Conservation (phyloP, 2,888 invertebrate species). For the Metopia argyrocephala region DNA sequence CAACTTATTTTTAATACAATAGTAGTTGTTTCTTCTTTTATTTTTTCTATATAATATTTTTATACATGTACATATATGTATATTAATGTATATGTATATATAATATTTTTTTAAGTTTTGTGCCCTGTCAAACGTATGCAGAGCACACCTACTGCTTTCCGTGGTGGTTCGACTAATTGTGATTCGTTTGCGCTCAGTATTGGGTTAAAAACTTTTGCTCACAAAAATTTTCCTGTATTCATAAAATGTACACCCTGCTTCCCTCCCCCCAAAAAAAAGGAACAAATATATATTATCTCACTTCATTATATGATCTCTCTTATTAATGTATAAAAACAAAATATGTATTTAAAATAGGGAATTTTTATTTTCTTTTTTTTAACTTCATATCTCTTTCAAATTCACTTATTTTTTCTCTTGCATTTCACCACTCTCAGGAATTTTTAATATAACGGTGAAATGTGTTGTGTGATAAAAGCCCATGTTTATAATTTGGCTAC, state of each 20-base stretch:
- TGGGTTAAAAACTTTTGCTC: slow-evolving; percentile 59
- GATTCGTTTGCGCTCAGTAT: slow-evolving; percentile 59
- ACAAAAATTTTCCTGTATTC: slow-evolving; percentile 46
- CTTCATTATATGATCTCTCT: background rate
- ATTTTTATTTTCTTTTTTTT: slow-evolving; percentile 13
- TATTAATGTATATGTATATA: slow-evolving; percentile 40
- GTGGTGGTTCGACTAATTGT: slow-evolving; percentile 61
- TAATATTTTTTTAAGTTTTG: slow-evolving; percentile 53
- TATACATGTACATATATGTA: slow-evolving; percentile 32
- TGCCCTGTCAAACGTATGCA: slow-evolving; percentile 63
- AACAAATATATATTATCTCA: background rate
- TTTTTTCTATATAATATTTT: slow-evolving; percentile 54
- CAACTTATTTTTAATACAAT: slow-evolving; percentile 63
- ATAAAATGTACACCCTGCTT: slow-evolving; percentile 43
- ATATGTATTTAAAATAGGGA: slow-evolving; percentile 47
- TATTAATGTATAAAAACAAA: slow-evolving; percentile 12
- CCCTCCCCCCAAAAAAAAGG: no score
- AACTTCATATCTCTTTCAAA: background rate
- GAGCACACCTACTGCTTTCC: slow-evolving; percentile 64
- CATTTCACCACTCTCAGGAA: background rate
- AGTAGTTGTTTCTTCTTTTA: slow-evolving; percentile 51
- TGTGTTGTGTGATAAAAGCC: background rate
- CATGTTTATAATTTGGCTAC: background rate
- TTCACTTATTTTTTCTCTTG: background rate
- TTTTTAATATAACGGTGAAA: background rate